These are phyloP conservation scores for Caradrina clavipalpis DNA, from an alignment of 2,888 invertebrate genomes.

Conservation along the genomic window DNA sequence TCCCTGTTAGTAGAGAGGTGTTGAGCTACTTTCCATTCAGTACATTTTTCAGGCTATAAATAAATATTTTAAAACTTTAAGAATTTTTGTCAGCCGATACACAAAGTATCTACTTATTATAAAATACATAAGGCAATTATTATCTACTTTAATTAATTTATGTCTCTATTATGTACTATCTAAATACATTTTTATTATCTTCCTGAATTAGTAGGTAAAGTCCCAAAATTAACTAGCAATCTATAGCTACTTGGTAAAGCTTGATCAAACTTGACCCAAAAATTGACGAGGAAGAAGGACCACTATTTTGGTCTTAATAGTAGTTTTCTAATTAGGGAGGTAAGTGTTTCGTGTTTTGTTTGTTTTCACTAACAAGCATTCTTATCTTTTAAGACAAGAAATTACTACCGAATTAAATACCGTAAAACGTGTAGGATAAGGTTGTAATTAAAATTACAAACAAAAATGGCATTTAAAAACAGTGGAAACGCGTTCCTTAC, in stretches of 20 bases:
- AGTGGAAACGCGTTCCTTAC: slow-evolving; percentile 20
- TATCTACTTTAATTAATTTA: slow-evolving; percentile 57
- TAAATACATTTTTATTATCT: slow-evolving; percentile 38
- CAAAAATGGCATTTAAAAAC: slow-evolving; percentile 13
- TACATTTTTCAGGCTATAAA: slow-evolving; percentile 17
- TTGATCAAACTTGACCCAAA: slow-evolving; percentile 58
- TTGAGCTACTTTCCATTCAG: not conserved
- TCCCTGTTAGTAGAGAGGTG: not conserved
- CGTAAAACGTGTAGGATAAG: slow-evolving; percentile 20
- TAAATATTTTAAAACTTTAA: not conserved
- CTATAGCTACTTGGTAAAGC: slow-evolving; percentile 51
- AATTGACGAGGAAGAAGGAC: slow-evolving; percentile 53
- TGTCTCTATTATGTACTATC: slow-evolving; percentile 42
- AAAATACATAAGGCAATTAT: slow-evolving; percentile 62
- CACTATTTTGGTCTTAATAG: slow-evolving; percentile 32
- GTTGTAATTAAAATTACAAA: slow-evolving; percentile 13
- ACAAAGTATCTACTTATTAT: slow-evolving; percentile 47
- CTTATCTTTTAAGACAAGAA: slow-evolving; percentile 13
- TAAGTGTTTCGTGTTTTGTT: slow-evolving; percentile 16
- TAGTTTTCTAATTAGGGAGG: slow-evolving; percentile 20
- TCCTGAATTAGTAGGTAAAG: slow-evolving; percentile 34
- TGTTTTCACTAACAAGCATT: slow-evolving; percentile 8
- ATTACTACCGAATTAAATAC: slow-evolving; percentile 17
- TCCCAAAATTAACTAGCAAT: slow-evolving; percentile 43
- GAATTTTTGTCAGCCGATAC: slow-evolving; percentile 31